Evolutionary conservation across 2,113 vertebrate genomes (phyloP).

Genomic region (Hassar affinis): DNA sequence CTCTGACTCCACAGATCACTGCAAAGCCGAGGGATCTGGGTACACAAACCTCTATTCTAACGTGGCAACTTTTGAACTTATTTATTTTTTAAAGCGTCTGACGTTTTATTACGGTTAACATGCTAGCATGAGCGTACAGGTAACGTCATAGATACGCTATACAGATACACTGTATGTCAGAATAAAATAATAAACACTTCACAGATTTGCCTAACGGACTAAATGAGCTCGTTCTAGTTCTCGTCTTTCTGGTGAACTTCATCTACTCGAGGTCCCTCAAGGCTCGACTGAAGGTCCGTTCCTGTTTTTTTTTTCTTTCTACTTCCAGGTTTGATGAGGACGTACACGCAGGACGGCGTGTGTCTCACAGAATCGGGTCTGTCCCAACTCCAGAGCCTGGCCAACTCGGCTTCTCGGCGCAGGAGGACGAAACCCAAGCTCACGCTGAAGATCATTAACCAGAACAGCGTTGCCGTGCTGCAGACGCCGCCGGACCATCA

Average conservation of each 20-base stretch:
- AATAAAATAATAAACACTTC: too few relatives aligned
- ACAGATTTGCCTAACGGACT: too few relatives aligned
- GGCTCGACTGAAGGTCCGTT: background rate
- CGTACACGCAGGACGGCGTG: constrained; percentile 96
- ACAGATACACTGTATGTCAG: too few relatives aligned
- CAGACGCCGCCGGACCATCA: constrained; percentile 87
- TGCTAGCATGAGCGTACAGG: background rate
- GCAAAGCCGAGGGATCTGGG: constrained; percentile 91
- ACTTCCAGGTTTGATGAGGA: constrained; percentile 84
- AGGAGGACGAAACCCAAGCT: constrained; percentile 94
- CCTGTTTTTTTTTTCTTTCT: background rate
- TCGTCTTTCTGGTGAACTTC: too few relatives aligned
- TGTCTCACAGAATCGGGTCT: constrained; percentile 95
- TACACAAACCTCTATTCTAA: constrained; percentile 58
- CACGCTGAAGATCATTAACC: constrained; percentile 97
- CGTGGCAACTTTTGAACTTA: too few relatives aligned
- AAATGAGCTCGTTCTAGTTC: background rate
- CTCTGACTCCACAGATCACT: constrained; percentile 82
- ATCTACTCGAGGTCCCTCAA: background rate
- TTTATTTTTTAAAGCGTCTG: too few relatives aligned
- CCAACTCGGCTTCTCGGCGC: constrained; percentile 84
- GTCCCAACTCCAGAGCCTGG: constrained; percentile 93
- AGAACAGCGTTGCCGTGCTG: constrained; percentile 97
- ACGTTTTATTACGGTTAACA: background rate
- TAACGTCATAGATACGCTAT: background rate